phyloP scores from a whole-genome alignment of 2,888 invertebrate genomes.

The Salticus scenicus region DNA sequence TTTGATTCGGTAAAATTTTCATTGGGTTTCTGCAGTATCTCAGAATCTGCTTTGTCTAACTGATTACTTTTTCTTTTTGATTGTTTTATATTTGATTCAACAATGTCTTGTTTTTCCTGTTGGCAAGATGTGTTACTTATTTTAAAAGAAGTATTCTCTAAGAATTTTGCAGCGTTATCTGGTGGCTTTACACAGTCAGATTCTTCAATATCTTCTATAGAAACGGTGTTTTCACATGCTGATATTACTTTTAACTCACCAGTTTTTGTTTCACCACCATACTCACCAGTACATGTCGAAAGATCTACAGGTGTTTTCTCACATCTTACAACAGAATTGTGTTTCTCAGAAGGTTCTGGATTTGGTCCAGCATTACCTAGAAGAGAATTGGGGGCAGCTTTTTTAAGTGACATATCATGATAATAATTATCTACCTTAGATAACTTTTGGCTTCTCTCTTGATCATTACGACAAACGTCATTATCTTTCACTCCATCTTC shows the following conservation, averaged over 20 bases:
- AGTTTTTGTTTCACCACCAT: neutral
- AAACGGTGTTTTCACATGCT: no score
- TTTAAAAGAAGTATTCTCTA: no score
- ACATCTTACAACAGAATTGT: neutral
- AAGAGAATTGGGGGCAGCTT: neutral
- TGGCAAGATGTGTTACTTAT: no score
- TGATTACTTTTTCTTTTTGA: no score
- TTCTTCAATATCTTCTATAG: neutral
- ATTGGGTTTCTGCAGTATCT: no score
- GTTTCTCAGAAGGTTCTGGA: neutral
- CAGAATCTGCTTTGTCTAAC: no score
- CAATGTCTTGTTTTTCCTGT: no score
- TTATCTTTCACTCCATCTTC: neutral
- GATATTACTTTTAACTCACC: neutral
- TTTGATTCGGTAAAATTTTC: no score
- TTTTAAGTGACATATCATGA: constrained; percentile 2
- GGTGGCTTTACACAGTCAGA: neutral
- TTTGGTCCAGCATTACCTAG: neutral
- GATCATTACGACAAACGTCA: neutral
- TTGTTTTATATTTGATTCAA: no score
- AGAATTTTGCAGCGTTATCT: no score
- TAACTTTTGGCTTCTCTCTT: neutral
- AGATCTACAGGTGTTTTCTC: constrained; percentile 2
- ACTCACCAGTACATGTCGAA: neutral
- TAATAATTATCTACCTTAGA: neutral